phyloP scores from a whole-genome alignment of 2,797 vertebrate species.

The Diglossa cyanea region DNA sequence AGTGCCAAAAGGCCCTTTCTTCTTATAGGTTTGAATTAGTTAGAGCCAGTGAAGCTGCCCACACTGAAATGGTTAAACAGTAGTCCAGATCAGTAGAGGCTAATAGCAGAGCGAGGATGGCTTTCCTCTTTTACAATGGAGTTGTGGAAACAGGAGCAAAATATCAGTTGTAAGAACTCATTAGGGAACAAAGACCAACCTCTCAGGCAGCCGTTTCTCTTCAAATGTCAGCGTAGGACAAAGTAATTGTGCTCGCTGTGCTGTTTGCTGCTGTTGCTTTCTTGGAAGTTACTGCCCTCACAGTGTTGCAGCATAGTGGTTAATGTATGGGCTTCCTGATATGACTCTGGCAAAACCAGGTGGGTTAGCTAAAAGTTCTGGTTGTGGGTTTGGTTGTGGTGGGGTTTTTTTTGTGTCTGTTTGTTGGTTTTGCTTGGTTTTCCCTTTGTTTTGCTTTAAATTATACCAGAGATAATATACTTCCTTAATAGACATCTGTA shows the following conservation, averaged over 20 bases:
- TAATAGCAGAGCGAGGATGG: background rate
- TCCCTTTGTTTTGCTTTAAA: background rate
- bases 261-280: background rate
- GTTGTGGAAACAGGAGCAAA: background rate
- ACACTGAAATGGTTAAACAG: slow-evolving; percentile 10
- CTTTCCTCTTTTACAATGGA: background rate
- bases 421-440: background rate
- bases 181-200: background rate
- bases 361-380: background rate
- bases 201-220: background rate
- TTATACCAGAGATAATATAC: background rate
- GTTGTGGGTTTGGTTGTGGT: background rate
- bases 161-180: background rate
- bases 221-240: background rate
- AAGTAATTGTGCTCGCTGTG: background rate
- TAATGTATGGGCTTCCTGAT: background rate
- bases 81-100: background rate
- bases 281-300: background rate
- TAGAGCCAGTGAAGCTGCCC: background rate
- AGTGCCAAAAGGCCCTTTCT: background rate
- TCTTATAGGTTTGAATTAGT: background rate
- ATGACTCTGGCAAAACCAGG: background rate
- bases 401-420: accelerated
- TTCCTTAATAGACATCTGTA: background rate
- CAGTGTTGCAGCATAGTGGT: background rate